These are phyloP conservation scores for Amblyornis subalaris DNA, from an alignment of 2,113 vertebrate species.

Conservation along the genomic window DNA sequence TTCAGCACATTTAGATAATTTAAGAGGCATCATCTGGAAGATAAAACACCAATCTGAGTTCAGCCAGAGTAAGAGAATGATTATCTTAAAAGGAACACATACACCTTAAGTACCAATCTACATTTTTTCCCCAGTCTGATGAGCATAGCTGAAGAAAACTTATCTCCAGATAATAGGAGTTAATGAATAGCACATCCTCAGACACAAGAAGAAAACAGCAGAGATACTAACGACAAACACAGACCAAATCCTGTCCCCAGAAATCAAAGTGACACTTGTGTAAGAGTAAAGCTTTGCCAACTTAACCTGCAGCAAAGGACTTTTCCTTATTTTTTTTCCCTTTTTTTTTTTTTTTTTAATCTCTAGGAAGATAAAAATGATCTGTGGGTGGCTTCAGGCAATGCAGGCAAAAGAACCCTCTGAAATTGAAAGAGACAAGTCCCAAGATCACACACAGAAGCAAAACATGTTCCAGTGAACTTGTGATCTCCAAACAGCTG, in stretches of 20 bases:
- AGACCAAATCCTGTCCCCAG: background rate
- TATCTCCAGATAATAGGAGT: background rate
- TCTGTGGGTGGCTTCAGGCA: slow-evolving; percentile 20
- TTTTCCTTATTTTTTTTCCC: background rate
- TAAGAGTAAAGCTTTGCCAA: background rate
- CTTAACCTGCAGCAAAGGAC: background rate
- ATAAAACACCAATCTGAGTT: background rate
- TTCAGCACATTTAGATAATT: background rate
- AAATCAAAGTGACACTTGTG: background rate
- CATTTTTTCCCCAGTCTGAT: background rate
- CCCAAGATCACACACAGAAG: slow-evolving; percentile 33
- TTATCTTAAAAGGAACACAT: background rate
- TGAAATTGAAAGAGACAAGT: slow-evolving; percentile 37
- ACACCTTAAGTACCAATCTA: background rate
- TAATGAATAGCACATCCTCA: background rate
- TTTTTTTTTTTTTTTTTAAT: background rate
- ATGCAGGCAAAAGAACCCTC: background rate
- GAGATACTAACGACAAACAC: background rate
- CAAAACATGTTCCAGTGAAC: slow-evolving; percentile 35
- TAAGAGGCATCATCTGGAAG: background rate
- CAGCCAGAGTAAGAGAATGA: background rate
- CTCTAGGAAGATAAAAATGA: background rate
- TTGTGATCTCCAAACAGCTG: slow-evolving; percentile 33
- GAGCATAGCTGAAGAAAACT: background rate
- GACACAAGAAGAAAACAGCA: background rate